A percentile compares a stretch with the other conserved stretches of the same genome.
Conservation (phyloP, 2,888 invertebrate genomes). For the Tanypteryx hageni region DNA sequence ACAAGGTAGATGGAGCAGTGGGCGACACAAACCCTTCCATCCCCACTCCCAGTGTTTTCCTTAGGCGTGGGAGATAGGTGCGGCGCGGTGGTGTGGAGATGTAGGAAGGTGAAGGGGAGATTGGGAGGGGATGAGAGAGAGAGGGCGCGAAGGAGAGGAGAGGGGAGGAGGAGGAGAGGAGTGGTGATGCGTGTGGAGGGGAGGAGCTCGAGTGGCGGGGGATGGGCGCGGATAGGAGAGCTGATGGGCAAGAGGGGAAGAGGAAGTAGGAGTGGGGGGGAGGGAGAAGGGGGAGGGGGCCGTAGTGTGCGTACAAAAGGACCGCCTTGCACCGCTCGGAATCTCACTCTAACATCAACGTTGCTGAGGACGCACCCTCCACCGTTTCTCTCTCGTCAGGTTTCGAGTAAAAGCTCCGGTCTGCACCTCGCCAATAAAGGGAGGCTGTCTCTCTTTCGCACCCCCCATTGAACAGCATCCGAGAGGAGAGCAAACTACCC, state of each 20-base stretch:
- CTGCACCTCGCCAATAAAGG: not conserved
- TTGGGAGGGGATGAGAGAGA: not conserved
- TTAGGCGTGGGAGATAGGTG: conserved; percentile 42
- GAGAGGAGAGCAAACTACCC: not conserved
- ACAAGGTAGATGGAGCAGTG: not conserved
- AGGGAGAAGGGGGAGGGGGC: not conserved
- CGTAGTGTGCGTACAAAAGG: conserved; percentile 56
- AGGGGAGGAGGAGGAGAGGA: not conserved
- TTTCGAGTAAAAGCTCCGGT: not conserved
- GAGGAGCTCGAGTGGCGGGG: not conserved
- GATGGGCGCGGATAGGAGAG: not conserved
- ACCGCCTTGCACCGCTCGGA: conserved; percentile 56
- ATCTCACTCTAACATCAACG: conserved; percentile 62
- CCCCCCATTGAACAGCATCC: not conserved
- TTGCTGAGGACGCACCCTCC: conserved; percentile 10
- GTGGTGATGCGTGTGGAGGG: not conserved
- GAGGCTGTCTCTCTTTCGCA: not conserved
- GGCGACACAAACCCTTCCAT: not conserved
- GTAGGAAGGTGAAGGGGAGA: not conserved
- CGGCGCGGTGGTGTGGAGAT: not conserved
- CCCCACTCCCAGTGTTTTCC: not conserved
- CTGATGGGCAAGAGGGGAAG: not conserved
- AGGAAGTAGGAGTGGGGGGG: not conserved
- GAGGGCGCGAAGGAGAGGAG: not conserved
- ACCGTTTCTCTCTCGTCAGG: not conserved